Evolutionary conservation across 2,888 invertebrate genomes (phyloP), one percentile per base, ranked within the genome.

Genomic region (Euzophera pinguis): DNA sequence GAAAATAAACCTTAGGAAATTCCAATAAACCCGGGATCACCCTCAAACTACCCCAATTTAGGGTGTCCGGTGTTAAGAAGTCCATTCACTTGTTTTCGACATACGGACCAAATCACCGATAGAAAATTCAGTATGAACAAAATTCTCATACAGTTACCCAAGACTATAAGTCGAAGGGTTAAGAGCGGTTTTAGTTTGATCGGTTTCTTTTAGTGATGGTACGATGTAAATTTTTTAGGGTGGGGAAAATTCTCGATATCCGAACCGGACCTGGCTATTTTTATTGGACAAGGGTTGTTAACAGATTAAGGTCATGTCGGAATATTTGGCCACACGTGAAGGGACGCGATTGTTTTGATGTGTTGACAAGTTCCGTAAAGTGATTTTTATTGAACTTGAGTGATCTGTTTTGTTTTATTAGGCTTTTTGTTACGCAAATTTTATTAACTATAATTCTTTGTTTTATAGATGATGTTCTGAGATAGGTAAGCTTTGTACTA

Each of bases 11-110:
- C 80, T 74, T 67, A 78, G 81, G 82, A 87, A 88, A 88, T 88
- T 82, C 82, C 86, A 82, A 84, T 85, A 86, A 85, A 81, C 72
- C 69, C 67, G 66, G 76, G 78, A 65, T 75, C 76, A 73, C 80
- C 84, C 84, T 81, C 66, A 67, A 32, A 75, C 69, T 74, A 75
- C 80, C 79, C 82, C 82, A 81, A 80, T 81, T 82, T 81, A 65
- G 88, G 87, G 88, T 82, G 88, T 86, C 86, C 85, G 83, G 84
- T 62, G 73, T 85, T 82, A 83, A 86, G 83, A 78, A 81, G 83
- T 75, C 78, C 73, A 77, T 70, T 83, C 83, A 79, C 84, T 89
- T 82, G 81, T 86, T 79, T 76, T 75, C 78, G 69, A 84, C 89
- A 85, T 87, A 88, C 86, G 89, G 81, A 71, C 71, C 70, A 73